These are phyloP conservation scores for Brienomyrus longianalis DNA, from an alignment of 2,113 vertebrate genomes.

Conservation along the genomic window DNA sequence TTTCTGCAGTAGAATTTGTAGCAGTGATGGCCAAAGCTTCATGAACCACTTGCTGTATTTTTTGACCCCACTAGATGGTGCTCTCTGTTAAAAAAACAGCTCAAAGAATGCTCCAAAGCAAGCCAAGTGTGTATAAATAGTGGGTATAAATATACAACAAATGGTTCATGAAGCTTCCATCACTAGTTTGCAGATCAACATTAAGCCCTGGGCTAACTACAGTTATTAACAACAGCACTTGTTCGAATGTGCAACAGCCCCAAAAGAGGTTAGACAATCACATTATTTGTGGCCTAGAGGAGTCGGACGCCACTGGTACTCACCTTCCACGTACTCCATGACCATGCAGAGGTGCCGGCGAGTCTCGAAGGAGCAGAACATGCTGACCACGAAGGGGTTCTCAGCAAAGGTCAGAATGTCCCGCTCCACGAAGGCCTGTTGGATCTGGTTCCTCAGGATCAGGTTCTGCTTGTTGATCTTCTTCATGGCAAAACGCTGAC, in stretches of 20 bases:
- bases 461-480: slow-evolving; percentile 97
- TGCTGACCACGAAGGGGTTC: slow-evolving; percentile 91
- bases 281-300: not conserved
- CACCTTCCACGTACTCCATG: slow-evolving; percentile 94
- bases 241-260: not conserved
- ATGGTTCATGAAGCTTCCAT: too few relatives aligned
- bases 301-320: not conserved
- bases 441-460: slow-evolving; percentile 88
- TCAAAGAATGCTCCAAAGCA: too few relatives aligned
- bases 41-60: too few relatives aligned
- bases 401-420: slow-evolving; percentile 94
- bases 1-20: not conserved
- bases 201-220: not conserved
- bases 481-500: slow-evolving; percentile 94
- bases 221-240: not conserved
- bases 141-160: too few relatives aligned
- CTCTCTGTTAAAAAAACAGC: too few relatives aligned
- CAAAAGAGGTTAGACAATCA: too few relatives aligned
- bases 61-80: too few relatives aligned
- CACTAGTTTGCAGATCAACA: not conserved
- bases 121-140: too few relatives aligned
- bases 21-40: too few relatives aligned
- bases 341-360: slow-evolving; percentile 90
- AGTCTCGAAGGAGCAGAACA: slow-evolving; percentile 93
- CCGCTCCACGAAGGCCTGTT: slow-evolving; percentile 88